Evolutionary conservation across 92 coral and sea anemone genomes (phyloP).

Genomic region (Parazoanthus atlanticus): DNA sequence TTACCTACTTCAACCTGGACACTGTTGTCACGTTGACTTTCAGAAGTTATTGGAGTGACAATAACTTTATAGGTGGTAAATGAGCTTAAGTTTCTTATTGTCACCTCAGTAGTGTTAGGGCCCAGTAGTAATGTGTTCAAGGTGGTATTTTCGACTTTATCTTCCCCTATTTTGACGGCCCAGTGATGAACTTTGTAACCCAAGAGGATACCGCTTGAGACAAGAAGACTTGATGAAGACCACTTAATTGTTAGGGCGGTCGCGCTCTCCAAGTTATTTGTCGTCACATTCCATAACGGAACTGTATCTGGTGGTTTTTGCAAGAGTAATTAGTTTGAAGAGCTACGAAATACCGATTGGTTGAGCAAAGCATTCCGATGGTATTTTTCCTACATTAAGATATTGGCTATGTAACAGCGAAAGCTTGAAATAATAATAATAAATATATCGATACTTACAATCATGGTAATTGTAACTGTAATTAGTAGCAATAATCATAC

Average conservation of each 20-base stretch:
- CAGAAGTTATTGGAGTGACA: constrained; percentile 50
- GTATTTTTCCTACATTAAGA: too few species aligned
- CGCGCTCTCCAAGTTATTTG: not conserved
- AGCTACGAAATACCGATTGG: too few species aligned
- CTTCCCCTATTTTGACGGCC: constrained; percentile 24
- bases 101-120: constrained; percentile 44
- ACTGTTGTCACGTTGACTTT: constrained; percentile 31
- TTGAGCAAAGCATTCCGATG: too few species aligned
- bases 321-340: too few species aligned
- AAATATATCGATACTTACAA: too few species aligned
- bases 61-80: constrained; percentile 54
- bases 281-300: not conserved
- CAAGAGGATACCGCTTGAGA: constrained; percentile 30
- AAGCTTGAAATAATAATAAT: too few species aligned
- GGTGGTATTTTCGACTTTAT: constrained; percentile 45
- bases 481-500: too few species aligned
- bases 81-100: constrained; percentile 45
- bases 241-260: not conserved
- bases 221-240: not conserved
- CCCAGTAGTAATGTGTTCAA: constrained; percentile 40
- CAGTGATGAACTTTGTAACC: constrained; percentile 65
- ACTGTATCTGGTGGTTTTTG: not conserved
- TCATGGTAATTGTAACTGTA: too few species aligned
- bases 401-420: too few species aligned
- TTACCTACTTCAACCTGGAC: constrained; percentile 46